Evolutionary conservation across 2,888 invertebrate species (phyloP), one percentile per base, ranked within the genome.

Genomic region (Malthinus seriepunctatus): DNA sequence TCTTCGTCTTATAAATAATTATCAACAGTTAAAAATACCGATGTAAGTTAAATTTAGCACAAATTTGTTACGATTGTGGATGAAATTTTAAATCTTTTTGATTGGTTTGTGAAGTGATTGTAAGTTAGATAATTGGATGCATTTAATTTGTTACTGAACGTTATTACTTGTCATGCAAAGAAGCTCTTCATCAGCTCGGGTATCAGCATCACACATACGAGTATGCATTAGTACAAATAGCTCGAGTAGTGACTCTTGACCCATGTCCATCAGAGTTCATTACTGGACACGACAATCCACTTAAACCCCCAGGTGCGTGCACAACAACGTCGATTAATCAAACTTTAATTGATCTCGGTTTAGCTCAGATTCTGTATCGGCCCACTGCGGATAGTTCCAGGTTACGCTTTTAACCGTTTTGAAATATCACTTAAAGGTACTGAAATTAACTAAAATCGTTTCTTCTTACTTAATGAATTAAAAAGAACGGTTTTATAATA

Each of bases 231-330:
- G 54, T 54, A 55, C 49, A 62, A 62, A 55, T 58, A 55, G 55
- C 55, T 62, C 62, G 51, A 55, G 62, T 62, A 62, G 55, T 62
- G 49, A 51, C 58, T 65, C 68, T 69, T 70, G 69, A 69, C 69
- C 70, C 68, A 61, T 67, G 72, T 71, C 73, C 72, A 71, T 73
- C 72, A 74, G 59, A 64, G 66, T 72, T 71, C 71, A 72, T 71
- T 71, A 67, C 67, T 65, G 64, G 68, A 73, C 73, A 73, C 71
- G 73, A 72, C 71, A 74, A 72, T 73, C 72, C 72, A 72, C 72
- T 74, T 69, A 69, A 69, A 68, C 66, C 67, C 66, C 64, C 72
- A 72, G 72, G 72, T 71, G 71, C 69, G 69, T 67, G 71, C 65
- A 64, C 63, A 65, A 66, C 66, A 68, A 63, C 66, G 66, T 71